phyloP scores from a whole-genome alignment of 2,888 invertebrate genomes.

The Branchipolynoe longqiensis region DNA sequence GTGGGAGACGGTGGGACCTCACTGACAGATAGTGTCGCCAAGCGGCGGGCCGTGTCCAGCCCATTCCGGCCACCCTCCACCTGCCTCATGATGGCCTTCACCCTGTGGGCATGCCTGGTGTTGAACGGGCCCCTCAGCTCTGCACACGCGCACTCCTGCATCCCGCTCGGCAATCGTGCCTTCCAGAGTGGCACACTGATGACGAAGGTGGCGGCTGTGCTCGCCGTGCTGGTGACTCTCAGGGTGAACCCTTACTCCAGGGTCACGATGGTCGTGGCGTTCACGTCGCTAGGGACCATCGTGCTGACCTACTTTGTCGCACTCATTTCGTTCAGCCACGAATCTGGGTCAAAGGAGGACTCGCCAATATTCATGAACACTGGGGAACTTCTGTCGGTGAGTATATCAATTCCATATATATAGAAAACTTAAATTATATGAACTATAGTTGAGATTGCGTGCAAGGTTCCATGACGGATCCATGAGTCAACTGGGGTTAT shows the following conservation, averaged over 20 bases:
- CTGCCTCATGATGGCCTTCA: slow-evolving; percentile 57
- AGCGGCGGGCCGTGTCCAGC: neutral
- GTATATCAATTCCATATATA: slow-evolving; percentile 49
- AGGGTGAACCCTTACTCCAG: slow-evolving; percentile 41
- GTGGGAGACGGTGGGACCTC: neutral
- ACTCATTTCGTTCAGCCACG: slow-evolving; percentile 65
- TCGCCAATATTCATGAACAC: slow-evolving; percentile 64
- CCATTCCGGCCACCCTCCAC: neutral
- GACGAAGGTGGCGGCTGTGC: slow-evolving; percentile 50
- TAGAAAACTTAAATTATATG: too few relatives aligned
- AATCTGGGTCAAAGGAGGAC: slow-evolving; percentile 58
- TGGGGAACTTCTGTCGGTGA: slow-evolving; percentile 64
- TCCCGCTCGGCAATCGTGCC: slow-evolving; percentile 61
- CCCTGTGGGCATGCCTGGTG: slow-evolving; percentile 62
- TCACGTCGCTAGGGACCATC: slow-evolving; percentile 66
- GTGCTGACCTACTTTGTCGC: slow-evolving; percentile 66
- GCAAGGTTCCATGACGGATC: too few relatives aligned
- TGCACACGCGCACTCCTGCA: slow-evolving; percentile 62
- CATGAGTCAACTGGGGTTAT: too few relatives aligned
- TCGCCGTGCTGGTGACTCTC: slow-evolving; percentile 59
- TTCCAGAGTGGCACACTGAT: slow-evolving; percentile 63
- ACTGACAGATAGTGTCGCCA: neutral
- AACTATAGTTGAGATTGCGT: too few relatives aligned
- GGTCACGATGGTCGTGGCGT: slow-evolving; percentile 65
- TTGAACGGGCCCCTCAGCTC: slow-evolving; percentile 63